Conservation (phyloP, 2,113 vertebrate genomes). For the Brachypodius melanocephalos region DNA sequence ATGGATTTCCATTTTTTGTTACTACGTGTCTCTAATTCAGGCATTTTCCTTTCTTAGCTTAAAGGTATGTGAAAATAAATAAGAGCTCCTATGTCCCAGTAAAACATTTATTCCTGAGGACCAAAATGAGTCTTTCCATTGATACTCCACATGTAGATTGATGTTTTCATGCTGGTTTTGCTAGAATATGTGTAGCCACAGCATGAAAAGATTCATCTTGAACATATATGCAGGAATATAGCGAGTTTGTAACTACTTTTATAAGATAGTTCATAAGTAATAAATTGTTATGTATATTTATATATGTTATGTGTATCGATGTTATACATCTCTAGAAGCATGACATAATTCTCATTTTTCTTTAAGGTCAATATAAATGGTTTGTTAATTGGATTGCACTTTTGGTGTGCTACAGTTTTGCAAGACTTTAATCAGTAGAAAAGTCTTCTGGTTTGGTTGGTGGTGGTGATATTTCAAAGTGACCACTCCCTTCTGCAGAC, state of each 20-base stretch:
- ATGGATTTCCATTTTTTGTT: background rate
- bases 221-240: background rate
- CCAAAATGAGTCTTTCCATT: background rate
- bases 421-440: background rate
- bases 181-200: background rate
- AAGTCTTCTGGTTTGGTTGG: background rate
- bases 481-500: accelerated
- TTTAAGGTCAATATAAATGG: background rate
- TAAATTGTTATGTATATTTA: background rate
- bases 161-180: background rate
- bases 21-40: background rate
- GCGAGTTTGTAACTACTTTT: background rate
- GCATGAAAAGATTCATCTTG: background rate
- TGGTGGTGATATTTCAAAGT: background rate
- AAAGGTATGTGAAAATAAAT: background rate
- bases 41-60: background rate
- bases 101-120: background rate
- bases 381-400: background rate
- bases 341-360: background rate
- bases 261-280: background rate
- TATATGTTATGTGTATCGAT: background rate
- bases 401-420: background rate
- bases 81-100: background rate
- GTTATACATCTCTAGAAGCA: background rate
- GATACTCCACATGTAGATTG: accelerated